Evolutionary conservation across 2,797 vertebrate genomes (phyloP).

Genomic region (Lemur catta): DNA sequence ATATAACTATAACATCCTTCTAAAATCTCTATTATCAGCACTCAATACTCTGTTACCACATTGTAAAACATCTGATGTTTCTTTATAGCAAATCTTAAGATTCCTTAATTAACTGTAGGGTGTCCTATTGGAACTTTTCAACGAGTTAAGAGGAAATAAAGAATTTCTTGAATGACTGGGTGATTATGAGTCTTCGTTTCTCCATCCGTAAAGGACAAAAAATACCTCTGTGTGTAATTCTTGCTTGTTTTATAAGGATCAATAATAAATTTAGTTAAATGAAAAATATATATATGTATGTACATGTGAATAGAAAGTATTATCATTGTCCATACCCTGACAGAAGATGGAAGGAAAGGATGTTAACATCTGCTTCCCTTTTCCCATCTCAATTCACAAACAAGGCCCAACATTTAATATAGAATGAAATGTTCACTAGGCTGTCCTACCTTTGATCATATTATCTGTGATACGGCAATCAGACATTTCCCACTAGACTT

Average conservation of each 20-base stretch:
- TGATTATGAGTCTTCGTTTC: not conserved
- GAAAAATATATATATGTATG: not conserved
- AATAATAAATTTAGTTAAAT: not conserved
- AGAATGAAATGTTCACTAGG: not conserved
- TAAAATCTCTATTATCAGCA: not conserved
- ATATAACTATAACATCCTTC: not conserved
- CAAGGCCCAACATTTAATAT: not conserved
- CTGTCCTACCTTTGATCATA: not conserved
- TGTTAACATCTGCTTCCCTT: not conserved
- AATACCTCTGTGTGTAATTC: not conserved
- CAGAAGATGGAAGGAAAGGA: not conserved
- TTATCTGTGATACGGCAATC: not conserved
- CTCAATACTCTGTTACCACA: not conserved
- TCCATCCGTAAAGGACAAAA: not conserved
- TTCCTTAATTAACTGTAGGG: not conserved
- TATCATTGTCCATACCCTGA: not conserved
- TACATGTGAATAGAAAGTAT: not conserved
- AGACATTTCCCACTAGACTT: not conserved
- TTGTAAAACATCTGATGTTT: not conserved
- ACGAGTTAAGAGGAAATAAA: not conserved
- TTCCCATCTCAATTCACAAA: conserved; percentile 6
- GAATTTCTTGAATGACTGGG: not conserved
- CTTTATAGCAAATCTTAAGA: not conserved
- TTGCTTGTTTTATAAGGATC: not conserved
- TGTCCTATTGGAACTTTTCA: not conserved